Conservation (phyloP, 2,888 invertebrate genomes). For the Meganola albula region DNA sequence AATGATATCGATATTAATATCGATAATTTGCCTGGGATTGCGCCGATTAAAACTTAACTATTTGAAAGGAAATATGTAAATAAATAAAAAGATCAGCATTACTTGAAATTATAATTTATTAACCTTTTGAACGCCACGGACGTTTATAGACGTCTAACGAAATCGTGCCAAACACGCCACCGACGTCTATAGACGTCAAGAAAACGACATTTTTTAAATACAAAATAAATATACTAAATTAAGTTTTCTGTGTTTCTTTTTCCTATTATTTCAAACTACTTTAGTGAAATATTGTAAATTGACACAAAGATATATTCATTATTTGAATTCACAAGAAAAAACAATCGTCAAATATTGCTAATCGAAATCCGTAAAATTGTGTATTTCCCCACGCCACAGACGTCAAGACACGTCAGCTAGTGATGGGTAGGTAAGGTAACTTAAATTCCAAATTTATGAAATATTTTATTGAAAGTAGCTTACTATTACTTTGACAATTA, state of each 20-base stretch:
- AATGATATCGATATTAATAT: too few relatives aligned
- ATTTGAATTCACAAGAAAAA: constrained; percentile 5
- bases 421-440: constrained; percentile 9
- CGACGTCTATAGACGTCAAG: constrained; percentile 6
- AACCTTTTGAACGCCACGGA: constrained; percentile 5
- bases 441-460: constrained; percentile 6
- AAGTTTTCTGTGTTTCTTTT: constrained; percentile 6
- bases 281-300: constrained; percentile 10
- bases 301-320: constrained; percentile 6
- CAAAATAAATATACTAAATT: constrained; percentile 1
- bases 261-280: constrained; percentile 7
- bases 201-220: constrained; percentile 6
- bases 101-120: too few relatives aligned
- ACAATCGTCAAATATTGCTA: constrained; percentile 6
- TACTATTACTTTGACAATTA: constrained; percentile 4
- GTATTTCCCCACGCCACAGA: constrained; percentile 6
- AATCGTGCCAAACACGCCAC: constrained; percentile 8
- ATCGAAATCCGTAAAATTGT: constrained; percentile 6
- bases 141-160: constrained; percentile 6
- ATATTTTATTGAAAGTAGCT: constrained; percentile 8
- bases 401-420: constrained; percentile 7
- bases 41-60: too few relatives aligned
- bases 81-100: too few relatives aligned
- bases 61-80: too few relatives aligned
- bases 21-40: too few relatives aligned